Conservation (phyloP, 2,888 invertebrate species). For the Ephialtes manifestator region DNA sequence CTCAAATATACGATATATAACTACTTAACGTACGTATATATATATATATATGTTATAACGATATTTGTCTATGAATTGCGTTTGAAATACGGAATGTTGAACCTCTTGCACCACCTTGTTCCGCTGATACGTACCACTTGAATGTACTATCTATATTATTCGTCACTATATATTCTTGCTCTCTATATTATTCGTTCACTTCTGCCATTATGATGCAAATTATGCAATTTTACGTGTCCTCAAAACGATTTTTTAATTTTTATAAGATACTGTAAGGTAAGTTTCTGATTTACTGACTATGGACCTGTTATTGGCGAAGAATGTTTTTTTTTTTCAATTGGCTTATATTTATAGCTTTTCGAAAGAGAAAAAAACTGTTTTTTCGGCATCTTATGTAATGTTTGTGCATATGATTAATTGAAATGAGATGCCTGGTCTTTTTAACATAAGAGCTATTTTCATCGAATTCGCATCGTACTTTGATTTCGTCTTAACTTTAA, state of each 20-base stretch:
- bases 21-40: conserved; percentile 51
- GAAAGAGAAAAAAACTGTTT: background rate
- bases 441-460: background rate
- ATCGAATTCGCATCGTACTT: background rate
- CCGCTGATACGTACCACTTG: conserved; percentile 69
- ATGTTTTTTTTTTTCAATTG: background rate
- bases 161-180: conserved; percentile 59
- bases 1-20: conserved; percentile 20
- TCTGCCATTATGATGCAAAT: conserved; percentile 42
- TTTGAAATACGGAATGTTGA: conserved; percentile 73
- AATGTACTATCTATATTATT: conserved; percentile 68
- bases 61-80: conserved; percentile 69
- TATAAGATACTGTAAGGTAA: background rate
- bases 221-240: conserved; percentile 40
- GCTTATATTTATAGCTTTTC: background rate
- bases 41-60: conserved; percentile 55
- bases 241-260: background rate
- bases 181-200: conserved; percentile 52
- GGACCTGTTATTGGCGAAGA: conserved; percentile 1
- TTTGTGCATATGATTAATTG: background rate
- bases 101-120: conserved; percentile 72
- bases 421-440: background rate
- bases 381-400: background rate
- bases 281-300: background rate
- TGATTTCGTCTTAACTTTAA: background rate